phyloP scores from a whole-genome alignment of 2,797 vertebrate species.

The Nothura maculosa region DNA sequence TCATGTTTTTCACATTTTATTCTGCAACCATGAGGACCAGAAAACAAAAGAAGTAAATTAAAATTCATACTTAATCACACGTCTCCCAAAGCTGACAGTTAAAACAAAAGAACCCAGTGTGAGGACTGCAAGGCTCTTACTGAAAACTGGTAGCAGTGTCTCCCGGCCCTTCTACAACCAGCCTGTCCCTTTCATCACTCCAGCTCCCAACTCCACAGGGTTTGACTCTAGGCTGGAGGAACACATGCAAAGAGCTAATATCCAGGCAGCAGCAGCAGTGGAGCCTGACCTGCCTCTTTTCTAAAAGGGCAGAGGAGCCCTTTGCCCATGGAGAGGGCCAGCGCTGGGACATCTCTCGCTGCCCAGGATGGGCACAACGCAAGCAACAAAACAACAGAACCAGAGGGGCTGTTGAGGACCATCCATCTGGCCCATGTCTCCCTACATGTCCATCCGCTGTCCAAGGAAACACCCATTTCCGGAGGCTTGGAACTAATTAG shows the following conservation, averaged over 20 bases:
- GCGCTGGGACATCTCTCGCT: background rate
- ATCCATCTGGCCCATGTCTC: background rate
- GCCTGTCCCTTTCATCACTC: background rate
- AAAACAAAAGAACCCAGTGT: background rate
- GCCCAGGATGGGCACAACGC: background rate
- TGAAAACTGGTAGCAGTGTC: background rate
- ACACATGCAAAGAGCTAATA: background rate
- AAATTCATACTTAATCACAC: background rate
- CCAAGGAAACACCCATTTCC: background rate
- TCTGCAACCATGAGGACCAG: background rate
- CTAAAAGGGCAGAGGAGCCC: background rate
- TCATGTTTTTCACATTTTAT: background rate
- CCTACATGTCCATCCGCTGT: background rate
- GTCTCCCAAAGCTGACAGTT: background rate
- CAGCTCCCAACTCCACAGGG: background rate
- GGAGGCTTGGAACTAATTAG: background rate
- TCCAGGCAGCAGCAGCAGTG: background rate
- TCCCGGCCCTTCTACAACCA: background rate
- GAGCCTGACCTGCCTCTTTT: background rate
- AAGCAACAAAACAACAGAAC: background rate
- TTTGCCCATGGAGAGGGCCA: background rate
- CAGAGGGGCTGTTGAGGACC: background rate
- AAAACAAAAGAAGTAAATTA: background rate
- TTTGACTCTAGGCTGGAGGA: background rate
- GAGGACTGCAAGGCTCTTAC: background rate